These are phyloP conservation scores for Nasonia vitripennis DNA, from an alignment of 1,140 invertebrate species.

Conservation along the genomic window DNA sequence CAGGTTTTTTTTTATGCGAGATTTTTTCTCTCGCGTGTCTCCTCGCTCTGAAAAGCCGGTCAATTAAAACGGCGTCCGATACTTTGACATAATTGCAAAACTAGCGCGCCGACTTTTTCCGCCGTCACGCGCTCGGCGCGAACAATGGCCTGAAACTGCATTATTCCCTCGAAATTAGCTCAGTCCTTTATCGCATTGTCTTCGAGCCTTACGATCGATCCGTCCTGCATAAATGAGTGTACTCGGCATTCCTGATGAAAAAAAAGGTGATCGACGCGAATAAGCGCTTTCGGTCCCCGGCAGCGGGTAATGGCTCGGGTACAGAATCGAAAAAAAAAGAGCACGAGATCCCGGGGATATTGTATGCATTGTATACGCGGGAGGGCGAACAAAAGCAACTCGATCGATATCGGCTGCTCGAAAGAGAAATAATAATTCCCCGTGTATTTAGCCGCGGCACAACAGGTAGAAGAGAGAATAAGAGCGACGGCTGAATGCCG, in stretches of 20 bases:
- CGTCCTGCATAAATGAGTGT: too few relatives aligned
- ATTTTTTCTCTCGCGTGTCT: too few relatives aligned
- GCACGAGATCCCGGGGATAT: background rate
- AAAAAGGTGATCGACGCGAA: background rate
- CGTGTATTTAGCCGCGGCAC: background rate
- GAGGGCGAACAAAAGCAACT: background rate
- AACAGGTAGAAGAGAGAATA: background rate
- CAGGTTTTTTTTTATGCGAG: background rate
- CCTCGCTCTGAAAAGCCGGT: too few relatives aligned
- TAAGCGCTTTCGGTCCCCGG: background rate
- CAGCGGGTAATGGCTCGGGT: background rate
- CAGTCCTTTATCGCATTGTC: background rate
- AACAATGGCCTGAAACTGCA: background rate
- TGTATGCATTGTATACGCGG: too few relatives aligned
- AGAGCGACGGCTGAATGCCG: background rate
- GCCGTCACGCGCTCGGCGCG: too few relatives aligned
- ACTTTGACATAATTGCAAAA: background rate
- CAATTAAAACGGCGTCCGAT: too few relatives aligned
- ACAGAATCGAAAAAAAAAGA: background rate
- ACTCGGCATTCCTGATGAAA: too few relatives aligned
- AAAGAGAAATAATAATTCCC: conserved; percentile 15
- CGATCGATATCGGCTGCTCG: background rate
- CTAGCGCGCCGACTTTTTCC: too few relatives aligned
- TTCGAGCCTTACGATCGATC: too few relatives aligned
- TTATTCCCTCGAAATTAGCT: background rate